Conservation (phyloP, 2,888 invertebrate species). For the Melinaea menophilus region DNA sequence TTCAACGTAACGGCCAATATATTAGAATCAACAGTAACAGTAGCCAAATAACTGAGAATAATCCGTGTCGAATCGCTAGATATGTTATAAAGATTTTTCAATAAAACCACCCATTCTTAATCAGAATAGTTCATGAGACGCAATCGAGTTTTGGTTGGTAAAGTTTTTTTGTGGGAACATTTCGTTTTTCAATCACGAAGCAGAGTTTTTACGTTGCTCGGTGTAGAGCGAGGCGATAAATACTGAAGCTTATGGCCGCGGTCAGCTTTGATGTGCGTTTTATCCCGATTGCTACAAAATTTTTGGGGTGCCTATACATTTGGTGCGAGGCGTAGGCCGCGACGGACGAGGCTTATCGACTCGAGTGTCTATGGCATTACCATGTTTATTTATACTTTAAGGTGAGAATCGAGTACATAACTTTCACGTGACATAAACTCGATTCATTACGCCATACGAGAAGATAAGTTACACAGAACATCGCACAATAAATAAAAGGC, state of each 20-base stretch:
- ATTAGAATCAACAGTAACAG: constrained; percentile 66
- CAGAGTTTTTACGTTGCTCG: constrained; percentile 61
- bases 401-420: constrained; percentile 18
- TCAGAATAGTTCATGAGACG: constrained; percentile 38
- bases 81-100: constrained; percentile 56
- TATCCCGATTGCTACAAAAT: constrained; percentile 53
- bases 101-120: constrained; percentile 55
- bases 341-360: constrained; percentile 10
- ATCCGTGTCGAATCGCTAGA: constrained; percentile 69
- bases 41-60: constrained; percentile 65
- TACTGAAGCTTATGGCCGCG: constrained; percentile 69
- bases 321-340: constrained; percentile 11
- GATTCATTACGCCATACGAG: constrained; percentile 17
- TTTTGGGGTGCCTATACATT: constrained; percentile 35
- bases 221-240: constrained; percentile 63
- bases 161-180: constrained; percentile 64
- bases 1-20: constrained; percentile 54
- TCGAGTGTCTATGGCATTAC: constrained; percentile 15
- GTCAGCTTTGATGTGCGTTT: constrained; percentile 59
- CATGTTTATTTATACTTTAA: constrained; percentile 28
- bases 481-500: constrained; percentile 11
- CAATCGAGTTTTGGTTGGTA: constrained; percentile 12
- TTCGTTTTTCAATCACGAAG: constrained; percentile 68
- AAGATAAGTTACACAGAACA: constrained; percentile 15
- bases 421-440: constrained; percentile 26